Evolutionary conservation across 2,113 vertebrate species (phyloP).

Genomic region (Sus scrofa): DNA sequence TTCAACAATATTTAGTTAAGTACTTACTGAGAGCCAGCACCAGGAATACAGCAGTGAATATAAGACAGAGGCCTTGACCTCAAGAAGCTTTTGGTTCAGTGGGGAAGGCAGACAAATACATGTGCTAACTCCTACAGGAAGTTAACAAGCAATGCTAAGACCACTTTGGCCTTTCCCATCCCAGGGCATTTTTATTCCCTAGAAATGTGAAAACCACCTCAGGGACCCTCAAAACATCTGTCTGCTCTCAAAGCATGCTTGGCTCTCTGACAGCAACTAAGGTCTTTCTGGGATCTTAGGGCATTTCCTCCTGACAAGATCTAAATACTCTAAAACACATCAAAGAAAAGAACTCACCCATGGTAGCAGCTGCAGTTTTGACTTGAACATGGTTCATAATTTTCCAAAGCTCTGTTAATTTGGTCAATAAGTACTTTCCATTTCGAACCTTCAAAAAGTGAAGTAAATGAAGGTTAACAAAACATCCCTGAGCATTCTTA

Average conservation of each 20-base stretch:
- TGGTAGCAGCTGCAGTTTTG: constrained; percentile 95
- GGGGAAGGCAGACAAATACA: not conserved
- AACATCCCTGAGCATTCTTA: not conserved
- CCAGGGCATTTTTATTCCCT: not conserved
- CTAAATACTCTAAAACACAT: not conserved
- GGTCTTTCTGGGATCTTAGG: not conserved
- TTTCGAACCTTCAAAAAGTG: constrained; percentile 83
- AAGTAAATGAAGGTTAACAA: constrained; percentile 52
- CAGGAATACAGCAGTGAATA: not conserved
- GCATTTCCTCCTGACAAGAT: not conserved
- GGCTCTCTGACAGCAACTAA: not conserved
- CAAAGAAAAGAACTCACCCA: constrained; percentile 86
- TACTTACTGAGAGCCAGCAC: not conserved
- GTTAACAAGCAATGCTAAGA: not conserved
- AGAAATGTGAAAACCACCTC: not conserved
- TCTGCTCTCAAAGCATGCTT: not conserved
- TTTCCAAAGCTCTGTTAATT: constrained; percentile 87
- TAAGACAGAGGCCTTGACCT: not conserved
- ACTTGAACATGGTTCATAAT: constrained; percentile 89
- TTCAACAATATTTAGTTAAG: constrained; percentile 6
- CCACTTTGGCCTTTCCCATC: not conserved
- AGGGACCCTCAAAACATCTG: not conserved
- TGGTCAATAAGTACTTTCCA: constrained; percentile 85
- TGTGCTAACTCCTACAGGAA: not conserved
- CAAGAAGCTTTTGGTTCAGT: not conserved